Evolutionary conservation across 2,888 invertebrate species (phyloP), one percentile per base, ranked within the genome.

Genomic region (Tetramorium bicarinatum): DNA sequence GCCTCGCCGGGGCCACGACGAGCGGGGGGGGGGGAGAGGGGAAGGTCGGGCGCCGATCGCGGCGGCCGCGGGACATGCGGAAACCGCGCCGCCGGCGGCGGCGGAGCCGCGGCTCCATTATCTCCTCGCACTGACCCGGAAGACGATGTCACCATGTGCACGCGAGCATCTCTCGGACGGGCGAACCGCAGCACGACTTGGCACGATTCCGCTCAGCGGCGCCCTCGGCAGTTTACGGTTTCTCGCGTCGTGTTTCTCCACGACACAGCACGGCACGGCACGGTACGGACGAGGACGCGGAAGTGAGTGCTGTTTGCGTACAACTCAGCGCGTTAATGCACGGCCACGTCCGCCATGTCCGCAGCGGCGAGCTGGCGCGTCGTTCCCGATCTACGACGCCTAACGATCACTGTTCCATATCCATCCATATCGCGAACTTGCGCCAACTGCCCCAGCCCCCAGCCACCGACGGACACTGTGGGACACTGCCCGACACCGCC

Each of bases 401-500:
- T 79, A 77, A 54, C 67, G 47, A 83, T 84, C 75, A 84, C 82
- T 85, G 85, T 72, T 81, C 83, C 61, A n/a, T n/a, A n/a, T n/a
- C n/a, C n/a, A n/a, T 90, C 91, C 90, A 87, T 89, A 90, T 89
- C 90, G 90, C 89, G 88, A 91, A 90, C 91, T 91, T 62, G 62
- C 38, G 62, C 62, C 6, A 62, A 62, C 38, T 62, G 21, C 38
- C 38, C 38, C 11, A 41, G 11, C 47, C 29, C 29, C 29, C 29
- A 6, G 93, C 92, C 92, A 93, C 93, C 93, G 93, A 93, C 93
- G 92, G 92, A 91, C 92, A 90, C 92, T 92, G 89, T 88, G 93
- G 92, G 92, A 91, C 92, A 90, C 92, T 92, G 89, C 88, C 92
- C 93, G 93, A 29, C 29, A 29, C 29, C 29, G 29, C 29, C 29